These are phyloP conservation scores for Prenolepis imparis DNA, from an alignment of 2,888 invertebrate genomes.

Conservation along the genomic window DNA sequence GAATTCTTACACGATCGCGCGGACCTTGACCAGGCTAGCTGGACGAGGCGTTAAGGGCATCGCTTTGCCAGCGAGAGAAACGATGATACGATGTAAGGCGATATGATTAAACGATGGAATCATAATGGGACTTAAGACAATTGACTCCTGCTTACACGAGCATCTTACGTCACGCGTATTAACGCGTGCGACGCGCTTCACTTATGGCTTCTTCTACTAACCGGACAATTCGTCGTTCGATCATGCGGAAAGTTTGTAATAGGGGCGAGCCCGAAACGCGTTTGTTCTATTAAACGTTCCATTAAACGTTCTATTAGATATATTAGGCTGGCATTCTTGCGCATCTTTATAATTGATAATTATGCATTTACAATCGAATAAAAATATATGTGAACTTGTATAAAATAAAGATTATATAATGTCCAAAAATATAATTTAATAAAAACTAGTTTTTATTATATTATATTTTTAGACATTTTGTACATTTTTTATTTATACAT, in stretches of 20 bases:
- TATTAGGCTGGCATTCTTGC: neutral
- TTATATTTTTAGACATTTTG: no score
- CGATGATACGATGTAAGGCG: constrained; percentile 28
- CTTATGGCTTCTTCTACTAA: constrained; percentile 71
- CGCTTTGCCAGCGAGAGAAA: constrained; percentile 6
- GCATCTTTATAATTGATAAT: neutral
- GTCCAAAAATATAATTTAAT: neutral
- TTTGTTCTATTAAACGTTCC: neutral
- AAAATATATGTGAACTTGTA: neutral
- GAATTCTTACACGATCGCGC: constrained; percentile 37
- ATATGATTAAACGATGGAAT: constrained; percentile 61
- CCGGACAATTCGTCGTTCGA: constrained; percentile 65
- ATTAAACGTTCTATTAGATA: neutral
- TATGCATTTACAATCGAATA: neutral
- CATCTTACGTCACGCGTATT: constrained; percentile 67
- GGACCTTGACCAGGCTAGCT: constrained; percentile 45
- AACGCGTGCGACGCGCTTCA: constrained; percentile 66
- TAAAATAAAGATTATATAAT: neutral
- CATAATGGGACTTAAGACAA: constrained; percentile 64
- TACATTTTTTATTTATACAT: no score
- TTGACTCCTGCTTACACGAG: constrained; percentile 55
- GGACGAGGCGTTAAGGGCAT: constrained; percentile 36
- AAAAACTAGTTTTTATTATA: neutral
- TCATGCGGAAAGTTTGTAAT: constrained; percentile 40
- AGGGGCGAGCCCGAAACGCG: neutral